A percentile compares a stretch with the other conserved stretches of the same genome.
These are phyloP conservation scores for Zosterops hypoxanthus DNA, from an alignment of 2,113 vertebrate genomes.

Conservation along the genomic window DNA sequence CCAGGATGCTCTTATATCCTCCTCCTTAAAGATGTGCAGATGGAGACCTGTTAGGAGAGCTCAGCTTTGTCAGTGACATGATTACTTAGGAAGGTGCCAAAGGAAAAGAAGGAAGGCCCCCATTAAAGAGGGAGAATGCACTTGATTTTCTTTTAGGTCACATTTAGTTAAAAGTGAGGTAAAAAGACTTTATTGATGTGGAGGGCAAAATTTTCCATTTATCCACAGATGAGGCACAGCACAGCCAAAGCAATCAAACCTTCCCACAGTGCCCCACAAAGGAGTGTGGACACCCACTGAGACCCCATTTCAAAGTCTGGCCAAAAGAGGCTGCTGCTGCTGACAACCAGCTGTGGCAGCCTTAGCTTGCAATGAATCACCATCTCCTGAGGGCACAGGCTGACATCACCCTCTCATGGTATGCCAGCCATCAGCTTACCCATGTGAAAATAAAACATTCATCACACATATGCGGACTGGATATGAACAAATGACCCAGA, in stretches of 20 bases:
- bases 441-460: conserved; percentile 4
- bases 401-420: not conserved
- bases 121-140: not conserved
- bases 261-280: not conserved
- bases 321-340: not conserved
- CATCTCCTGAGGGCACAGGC: not conserved
- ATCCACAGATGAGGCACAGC: not conserved
- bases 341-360: not conserved
- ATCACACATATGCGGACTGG: not conserved
- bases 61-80: not conserved
- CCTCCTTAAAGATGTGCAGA: not conserved
- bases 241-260: not conserved
- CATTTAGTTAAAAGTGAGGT: not conserved
- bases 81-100: not conserved
- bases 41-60: not conserved
- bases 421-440: not conserved
- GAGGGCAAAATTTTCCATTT: not conserved
- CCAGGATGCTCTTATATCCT: not conserved
- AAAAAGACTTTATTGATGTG: not conserved
- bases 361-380: not conserved
- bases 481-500: conserved; percentile 38
- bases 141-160: not conserved
- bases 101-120: not conserved
- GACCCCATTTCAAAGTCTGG: not conserved
- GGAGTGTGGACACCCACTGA: not conserved